These are phyloP conservation scores for Cydia amplana DNA, from an alignment of 1,140 invertebrate genomes.

Conservation along the genomic window DNA sequence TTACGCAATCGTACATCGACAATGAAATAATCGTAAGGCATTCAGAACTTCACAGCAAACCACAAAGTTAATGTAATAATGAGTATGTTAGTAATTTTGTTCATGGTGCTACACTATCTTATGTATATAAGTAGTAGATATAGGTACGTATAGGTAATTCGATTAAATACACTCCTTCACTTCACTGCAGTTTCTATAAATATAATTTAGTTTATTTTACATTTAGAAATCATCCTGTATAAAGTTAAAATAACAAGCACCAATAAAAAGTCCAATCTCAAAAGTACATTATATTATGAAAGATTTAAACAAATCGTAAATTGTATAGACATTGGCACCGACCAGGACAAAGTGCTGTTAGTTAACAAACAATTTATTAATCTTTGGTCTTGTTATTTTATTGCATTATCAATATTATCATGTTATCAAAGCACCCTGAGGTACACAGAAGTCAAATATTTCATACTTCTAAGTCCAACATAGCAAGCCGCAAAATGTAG, in stretches of 20 bases:
- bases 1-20: slow-evolving; percentile 9
- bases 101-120: slow-evolving; percentile 18
- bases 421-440: slow-evolving; percentile 50
- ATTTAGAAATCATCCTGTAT: slow-evolving; percentile 25
- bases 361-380: slow-evolving; percentile 49
- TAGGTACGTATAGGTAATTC: slow-evolving; percentile 30
- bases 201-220: slow-evolving; percentile 28
- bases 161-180: slow-evolving; percentile 18
- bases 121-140: slow-evolving; percentile 10
- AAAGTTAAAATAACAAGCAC: slow-evolving; percentile 42
- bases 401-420: slow-evolving; percentile 41
- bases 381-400: slow-evolving; percentile 66
- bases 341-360: slow-evolving; percentile 47
- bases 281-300: slow-evolving; percentile 28
- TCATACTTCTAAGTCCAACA: slow-evolving; percentile 20
- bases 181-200: background rate
- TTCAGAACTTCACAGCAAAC: slow-evolving; percentile 25
- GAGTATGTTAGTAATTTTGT: slow-evolving; percentile 23
- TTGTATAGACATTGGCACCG: slow-evolving; percentile 51
- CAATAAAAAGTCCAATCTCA: slow-evolving; percentile 35
- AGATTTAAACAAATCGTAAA: slow-evolving; percentile 35
- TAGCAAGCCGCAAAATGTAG: background rate
- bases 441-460: slow-evolving; percentile 37
- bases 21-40: slow-evolving; percentile 19
- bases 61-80: slow-evolving; percentile 27